Percentiles rank a stretch among this genome's conserved stretches.
Conservation (phyloP, 2,888 invertebrate species). For the Phyllotreta cruciferae region DNA sequence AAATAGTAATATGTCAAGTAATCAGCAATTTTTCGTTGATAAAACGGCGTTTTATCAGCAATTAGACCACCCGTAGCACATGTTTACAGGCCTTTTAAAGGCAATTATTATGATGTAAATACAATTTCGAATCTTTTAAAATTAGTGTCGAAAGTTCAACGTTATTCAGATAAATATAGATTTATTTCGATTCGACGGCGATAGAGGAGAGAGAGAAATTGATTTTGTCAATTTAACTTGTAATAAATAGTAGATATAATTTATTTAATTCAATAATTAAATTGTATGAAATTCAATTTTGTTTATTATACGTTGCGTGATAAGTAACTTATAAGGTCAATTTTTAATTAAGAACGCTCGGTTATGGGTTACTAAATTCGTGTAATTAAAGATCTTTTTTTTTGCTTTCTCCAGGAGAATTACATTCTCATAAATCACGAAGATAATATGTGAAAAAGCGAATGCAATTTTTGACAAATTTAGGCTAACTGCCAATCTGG, state of each 20-base stretch:
- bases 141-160: constrained; percentile 51
- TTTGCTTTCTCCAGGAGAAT: too few species aligned
- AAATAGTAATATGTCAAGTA: constrained; percentile 37
- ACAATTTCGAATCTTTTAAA: constrained; percentile 51
- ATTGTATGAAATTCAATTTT: not conserved
- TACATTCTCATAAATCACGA: too few species aligned
- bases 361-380: too few species aligned
- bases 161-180: constrained; percentile 51
- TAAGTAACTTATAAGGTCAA: too few species aligned
- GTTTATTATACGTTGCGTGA: too few species aligned
- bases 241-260: constrained; percentile 47
- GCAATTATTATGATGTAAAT: constrained; percentile 50
- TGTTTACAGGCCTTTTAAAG: constrained; percentile 45
- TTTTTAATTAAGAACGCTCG: too few species aligned
- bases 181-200: constrained; percentile 46
- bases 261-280: constrained; percentile 12
- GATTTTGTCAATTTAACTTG: constrained; percentile 46
- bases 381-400: too few species aligned
- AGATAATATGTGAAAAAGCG: too few species aligned
- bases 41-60: constrained; percentile 42
- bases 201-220: constrained; percentile 43
- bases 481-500: constrained; percentile 16
- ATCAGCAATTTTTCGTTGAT: constrained; percentile 36
- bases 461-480: constrained; percentile 16
- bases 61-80: constrained; percentile 48